Evolutionary conservation across 1,140 invertebrate species (phyloP).

Genomic region (Bombus balteatus): DNA sequence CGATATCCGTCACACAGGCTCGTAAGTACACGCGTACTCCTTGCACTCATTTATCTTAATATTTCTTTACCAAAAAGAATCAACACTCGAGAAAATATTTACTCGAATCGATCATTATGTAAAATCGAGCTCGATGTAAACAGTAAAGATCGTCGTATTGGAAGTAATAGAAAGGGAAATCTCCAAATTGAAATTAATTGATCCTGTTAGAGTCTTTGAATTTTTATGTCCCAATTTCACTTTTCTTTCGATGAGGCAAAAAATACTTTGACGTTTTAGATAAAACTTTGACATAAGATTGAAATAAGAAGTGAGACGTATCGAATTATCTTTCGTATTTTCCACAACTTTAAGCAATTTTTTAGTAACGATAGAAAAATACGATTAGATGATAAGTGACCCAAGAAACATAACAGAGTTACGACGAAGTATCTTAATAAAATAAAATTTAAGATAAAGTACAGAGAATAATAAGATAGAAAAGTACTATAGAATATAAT

Average conservation of each 20-base stretch:
- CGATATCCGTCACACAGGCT: constrained; percentile 89
- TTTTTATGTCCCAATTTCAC: not conserved
- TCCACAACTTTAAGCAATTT: no score
- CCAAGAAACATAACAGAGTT: not conserved
- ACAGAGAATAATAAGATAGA: not conserved
- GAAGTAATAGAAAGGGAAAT: not conserved
- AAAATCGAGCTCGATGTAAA: not conserved
- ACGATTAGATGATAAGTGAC: no score
- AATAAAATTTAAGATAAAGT: not conserved
- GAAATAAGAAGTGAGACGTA: no score
- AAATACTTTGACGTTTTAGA: not conserved
- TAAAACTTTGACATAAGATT: not conserved
- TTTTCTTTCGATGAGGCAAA: no score
- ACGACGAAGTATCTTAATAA: not conserved
- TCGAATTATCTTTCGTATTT: no score
- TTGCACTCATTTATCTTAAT: not conserved
- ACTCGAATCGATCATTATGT: not conserved
- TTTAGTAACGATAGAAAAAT: no score
- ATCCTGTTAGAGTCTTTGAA: not conserved
- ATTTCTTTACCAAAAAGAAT: not conserved
- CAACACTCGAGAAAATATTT: not conserved
- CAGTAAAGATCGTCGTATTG: not conserved
- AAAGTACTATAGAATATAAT: not conserved
- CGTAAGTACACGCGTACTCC: constrained; percentile 83
- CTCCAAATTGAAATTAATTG: no score